A percentile compares a stretch with the other conserved stretches of the same genome.
These are phyloP conservation scores for Malthinus seriepunctatus DNA, from an alignment of 2,888 invertebrate genomes.

Conservation along the genomic window DNA sequence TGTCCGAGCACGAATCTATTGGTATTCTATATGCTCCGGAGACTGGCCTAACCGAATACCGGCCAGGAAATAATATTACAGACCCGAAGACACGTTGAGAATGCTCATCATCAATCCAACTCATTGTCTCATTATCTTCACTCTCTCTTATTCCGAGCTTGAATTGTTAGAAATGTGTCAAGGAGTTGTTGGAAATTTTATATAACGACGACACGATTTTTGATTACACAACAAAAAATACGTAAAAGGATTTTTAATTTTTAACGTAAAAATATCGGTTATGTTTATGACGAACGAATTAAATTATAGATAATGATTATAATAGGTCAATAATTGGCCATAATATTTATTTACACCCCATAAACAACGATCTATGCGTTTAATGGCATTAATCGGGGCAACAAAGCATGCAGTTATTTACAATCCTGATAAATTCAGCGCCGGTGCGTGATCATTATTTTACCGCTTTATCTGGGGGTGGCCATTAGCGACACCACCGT, in stretches of 20 bases:
- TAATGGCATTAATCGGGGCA: slow-evolving; percentile 47
- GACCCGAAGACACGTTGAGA: slow-evolving; percentile 41
- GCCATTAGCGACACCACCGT: slow-evolving; percentile 42
- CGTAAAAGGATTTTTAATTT: neutral
- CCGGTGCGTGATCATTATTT: slow-evolving; percentile 46
- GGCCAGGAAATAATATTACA: slow-evolving; percentile 48
- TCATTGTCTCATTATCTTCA: slow-evolving; percentile 31
- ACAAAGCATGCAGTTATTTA: slow-evolving; percentile 46
- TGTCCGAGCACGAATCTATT: slow-evolving; percentile 44
- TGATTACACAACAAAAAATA: neutral
- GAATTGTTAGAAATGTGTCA: neutral
- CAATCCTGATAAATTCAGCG: slow-evolving; percentile 42
- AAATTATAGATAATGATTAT: neutral
- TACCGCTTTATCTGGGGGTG: slow-evolving; percentile 38
- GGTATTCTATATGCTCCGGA: slow-evolving; percentile 41
- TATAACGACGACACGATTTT: no score
- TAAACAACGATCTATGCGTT: slow-evolving; percentile 49
- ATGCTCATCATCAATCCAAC: slow-evolving; percentile 33
- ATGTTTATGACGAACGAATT: slow-evolving; percentile 10
- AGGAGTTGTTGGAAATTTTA: neutral
- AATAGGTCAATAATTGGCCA: slow-evolving; percentile 4
- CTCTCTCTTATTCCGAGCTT: neutral
- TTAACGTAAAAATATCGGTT: neutral
- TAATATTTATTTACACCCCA: slow-evolving; percentile 43
- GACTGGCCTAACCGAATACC: slow-evolving; percentile 39